These are phyloP conservation scores for Ammodytes marinus DNA, from an alignment of 2,113 vertebrate species.

Conservation along the genomic window DNA sequence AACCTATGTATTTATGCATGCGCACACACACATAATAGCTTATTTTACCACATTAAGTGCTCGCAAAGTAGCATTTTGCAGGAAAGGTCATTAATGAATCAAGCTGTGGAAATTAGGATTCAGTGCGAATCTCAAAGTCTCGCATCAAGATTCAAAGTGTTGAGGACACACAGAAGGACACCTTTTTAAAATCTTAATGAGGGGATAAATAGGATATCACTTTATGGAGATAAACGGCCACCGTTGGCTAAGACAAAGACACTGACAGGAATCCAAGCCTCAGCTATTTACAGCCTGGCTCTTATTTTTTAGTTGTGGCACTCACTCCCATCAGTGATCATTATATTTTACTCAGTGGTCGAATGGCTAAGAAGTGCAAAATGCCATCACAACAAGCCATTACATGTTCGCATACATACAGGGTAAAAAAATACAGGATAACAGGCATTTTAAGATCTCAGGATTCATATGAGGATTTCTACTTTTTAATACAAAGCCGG, in stretches of 20 bases:
- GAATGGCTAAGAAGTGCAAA: constrained; percentile 16
- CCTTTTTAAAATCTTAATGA: constrained; percentile 49
- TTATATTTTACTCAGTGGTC: constrained; percentile 23
- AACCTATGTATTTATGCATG: not conserved
- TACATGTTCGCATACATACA: not conserved
- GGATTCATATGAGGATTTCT: not conserved
- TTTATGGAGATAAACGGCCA: constrained; percentile 30
- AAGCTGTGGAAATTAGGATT: constrained; percentile 18
- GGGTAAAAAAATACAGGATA: not conserved
- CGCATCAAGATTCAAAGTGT: constrained; percentile 35
- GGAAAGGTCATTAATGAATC: constrained; percentile 44
- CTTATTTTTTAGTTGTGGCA: constrained; percentile 14
- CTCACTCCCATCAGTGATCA: constrained; percentile 30
- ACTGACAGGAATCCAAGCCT: constrained; percentile 17
- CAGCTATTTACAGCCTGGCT: constrained; percentile 29
- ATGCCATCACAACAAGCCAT: not conserved
- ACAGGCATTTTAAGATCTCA: not conserved
- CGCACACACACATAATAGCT: not conserved
- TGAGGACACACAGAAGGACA: constrained; percentile 39
- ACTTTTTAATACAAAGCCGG: not conserved
- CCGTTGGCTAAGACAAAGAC: constrained; percentile 2
- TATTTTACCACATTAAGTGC: constrained; percentile 26
- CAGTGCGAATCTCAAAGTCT: constrained; percentile 44
- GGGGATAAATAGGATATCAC: constrained; percentile 39
- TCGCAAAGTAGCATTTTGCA: constrained; percentile 16